phyloP scores from a whole-genome alignment of 2,888 invertebrate genomes.

The Anagyrus pseudococci region DNA sequence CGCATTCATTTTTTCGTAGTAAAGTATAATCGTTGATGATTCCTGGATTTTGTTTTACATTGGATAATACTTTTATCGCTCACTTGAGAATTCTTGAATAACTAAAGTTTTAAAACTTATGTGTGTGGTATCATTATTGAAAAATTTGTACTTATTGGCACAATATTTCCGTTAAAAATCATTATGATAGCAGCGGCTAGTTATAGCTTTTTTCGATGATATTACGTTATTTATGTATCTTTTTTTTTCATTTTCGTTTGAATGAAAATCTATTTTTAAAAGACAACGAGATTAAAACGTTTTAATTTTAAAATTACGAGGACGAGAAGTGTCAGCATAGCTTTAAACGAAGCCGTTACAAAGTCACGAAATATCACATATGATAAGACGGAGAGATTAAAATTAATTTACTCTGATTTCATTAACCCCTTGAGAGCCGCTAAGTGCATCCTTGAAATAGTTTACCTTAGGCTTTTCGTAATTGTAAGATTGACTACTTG shows the following conservation, averaged over 20 bases:
- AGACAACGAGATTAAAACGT: constrained; percentile 6
- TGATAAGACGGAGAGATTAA: constrained; percentile 22
- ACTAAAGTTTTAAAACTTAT: constrained; percentile 29
- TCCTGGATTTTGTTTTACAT: neutral
- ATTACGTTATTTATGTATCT: constrained; percentile 5
- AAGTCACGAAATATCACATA: constrained; percentile 35
- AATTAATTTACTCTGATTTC: constrained; percentile 23
- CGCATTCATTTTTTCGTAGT: constrained; percentile 10
- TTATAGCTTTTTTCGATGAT: constrained; percentile 25
- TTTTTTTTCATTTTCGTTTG: neutral
- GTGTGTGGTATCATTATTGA: constrained; percentile 18
- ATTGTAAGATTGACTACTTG: neutral
- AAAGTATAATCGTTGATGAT: too few species aligned
- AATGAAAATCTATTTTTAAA: constrained; percentile 10
- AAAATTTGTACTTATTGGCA: constrained; percentile 41
- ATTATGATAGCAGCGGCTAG: constrained; percentile 26
- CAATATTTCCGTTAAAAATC: constrained; percentile 34
- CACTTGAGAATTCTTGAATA: constrained; percentile 1
- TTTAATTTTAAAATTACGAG: constrained; percentile 21
- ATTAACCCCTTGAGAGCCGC: constrained; percentile 20
- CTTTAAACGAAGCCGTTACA: constrained; percentile 24
- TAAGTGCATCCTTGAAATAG: neutral
- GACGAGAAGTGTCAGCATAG: constrained; percentile 26
- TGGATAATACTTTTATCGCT: constrained; percentile 5
- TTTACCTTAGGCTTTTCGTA: neutral